Evolutionary conservation across 2,888 invertebrate genomes (phyloP).

Genomic region (Apodemia mormo): DNA sequence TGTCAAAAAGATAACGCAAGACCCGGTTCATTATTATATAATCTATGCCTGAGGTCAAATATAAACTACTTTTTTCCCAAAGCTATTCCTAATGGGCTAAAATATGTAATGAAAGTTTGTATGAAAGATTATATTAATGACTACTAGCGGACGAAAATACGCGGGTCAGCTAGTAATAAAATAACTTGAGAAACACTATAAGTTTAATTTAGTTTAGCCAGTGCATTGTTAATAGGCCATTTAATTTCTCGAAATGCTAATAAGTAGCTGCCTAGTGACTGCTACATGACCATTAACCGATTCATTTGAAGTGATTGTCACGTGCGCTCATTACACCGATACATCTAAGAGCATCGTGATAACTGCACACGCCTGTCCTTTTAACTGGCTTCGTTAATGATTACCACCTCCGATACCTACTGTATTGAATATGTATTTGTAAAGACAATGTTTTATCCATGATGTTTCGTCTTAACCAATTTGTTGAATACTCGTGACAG

Average conservation of each 20-base stretch:
- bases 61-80: too few relatives aligned
- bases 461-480: neutral
- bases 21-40: too few relatives aligned
- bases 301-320: slow-evolving; percentile 32
- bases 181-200: neutral
- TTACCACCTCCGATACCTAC: slow-evolving; percentile 5
- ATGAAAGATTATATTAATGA: too few relatives aligned
- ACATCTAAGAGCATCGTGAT: slow-evolving; percentile 28
- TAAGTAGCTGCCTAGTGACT: slow-evolving; percentile 28
- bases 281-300: slow-evolving; percentile 28
- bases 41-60: too few relatives aligned
- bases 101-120: too few relatives aligned
- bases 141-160: too few relatives aligned
- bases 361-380: slow-evolving; percentile 26
- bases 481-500: neutral
- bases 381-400: slow-evolving; percentile 8
- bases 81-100: too few relatives aligned
- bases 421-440: neutral
- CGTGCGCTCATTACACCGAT: slow-evolving; percentile 36
- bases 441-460: slow-evolving; percentile 2
- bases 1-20: too few relatives aligned
- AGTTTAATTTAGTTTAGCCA: neutral
- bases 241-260: slow-evolving; percentile 36
- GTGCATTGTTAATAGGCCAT: slow-evolving; percentile 29
- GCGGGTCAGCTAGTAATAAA: too few relatives aligned